Base-by-base conservation (phyloP, 1,140 invertebrate genomes). In the Pteromalus puparum region DNA sequence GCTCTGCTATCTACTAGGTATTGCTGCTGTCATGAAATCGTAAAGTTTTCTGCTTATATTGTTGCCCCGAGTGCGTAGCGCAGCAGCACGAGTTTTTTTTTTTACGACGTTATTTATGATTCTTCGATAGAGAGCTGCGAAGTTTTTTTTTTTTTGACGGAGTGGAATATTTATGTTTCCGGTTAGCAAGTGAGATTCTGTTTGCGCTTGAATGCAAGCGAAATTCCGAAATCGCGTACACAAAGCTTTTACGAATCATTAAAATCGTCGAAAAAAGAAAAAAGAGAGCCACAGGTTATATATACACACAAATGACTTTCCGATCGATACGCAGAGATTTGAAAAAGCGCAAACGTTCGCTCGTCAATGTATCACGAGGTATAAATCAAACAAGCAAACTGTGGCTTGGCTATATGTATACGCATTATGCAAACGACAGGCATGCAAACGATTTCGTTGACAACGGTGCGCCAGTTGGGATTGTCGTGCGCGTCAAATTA, bases 341-440 rank as follows among this genome's bases (percentile, higher is more conserved):
- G 2, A 68, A 26, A 26, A 24, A 26, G 28, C 67, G 28, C 24
- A 30, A 9, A 28, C 67, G 53, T 61, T 6, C 24, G 10, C 26
- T 18, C 7, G 26, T 26, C 67, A 38, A 21, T 30, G 30, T 74
- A 38, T 74, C 72, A 3, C 30, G 3, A 30, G 15, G 18, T 74
- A 30, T 42, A 42, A 38, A 74, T 34, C 72, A 74, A 74, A 74
- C 72, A 42, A 74, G 72, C 34, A 74, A 30, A 5, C 72, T 26
- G 10, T 15, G 61, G n/a, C 18, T 18, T 9, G 12, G 67, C n/a
- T 13, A 68, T n/a, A n/a, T n/a, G n/a, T n/a, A 5, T 10, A 70
- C 53, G 24, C 85, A 87, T 88, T 88, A 87, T 87, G 87, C 76
- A 86, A 88, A 88, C 87, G 70, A 53, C 75, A 82, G 84, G 30